Conservation (phyloP, 2,113 vertebrate species). For the Lampris incognitus region DNA sequence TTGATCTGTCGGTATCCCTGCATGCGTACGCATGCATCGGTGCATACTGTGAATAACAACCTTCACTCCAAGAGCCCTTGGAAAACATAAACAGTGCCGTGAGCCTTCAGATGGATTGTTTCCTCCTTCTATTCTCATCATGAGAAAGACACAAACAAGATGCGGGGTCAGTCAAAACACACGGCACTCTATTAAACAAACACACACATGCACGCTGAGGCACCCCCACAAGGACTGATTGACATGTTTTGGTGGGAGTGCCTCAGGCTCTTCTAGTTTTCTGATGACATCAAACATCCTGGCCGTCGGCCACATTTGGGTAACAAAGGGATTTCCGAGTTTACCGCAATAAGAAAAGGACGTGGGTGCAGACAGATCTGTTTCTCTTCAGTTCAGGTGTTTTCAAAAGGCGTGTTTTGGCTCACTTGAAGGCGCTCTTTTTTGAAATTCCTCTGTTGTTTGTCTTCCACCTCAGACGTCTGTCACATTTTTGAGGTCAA, state of each 20-base stretch:
- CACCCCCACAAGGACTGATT: background rate
- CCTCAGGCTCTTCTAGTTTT: background rate
- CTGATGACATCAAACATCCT: background rate
- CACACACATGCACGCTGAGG: background rate
- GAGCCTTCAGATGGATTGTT: slow-evolving; percentile 36
- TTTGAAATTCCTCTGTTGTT: background rate
- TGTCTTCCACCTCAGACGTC: slow-evolving; percentile 5
- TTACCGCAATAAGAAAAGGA: too few relatives aligned
- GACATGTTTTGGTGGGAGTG: slow-evolving; percentile 16
- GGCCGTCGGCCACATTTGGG: background rate
- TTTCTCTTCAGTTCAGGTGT: slow-evolving; percentile 7
- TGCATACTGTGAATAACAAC: background rate
- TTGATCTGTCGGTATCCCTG: too few relatives aligned
- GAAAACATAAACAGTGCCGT: slow-evolving; percentile 26
- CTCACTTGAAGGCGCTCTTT: too few relatives aligned
- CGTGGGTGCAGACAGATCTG: background rate
- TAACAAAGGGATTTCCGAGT: background rate
- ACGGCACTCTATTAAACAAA: background rate
- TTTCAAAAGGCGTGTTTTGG: too few relatives aligned
- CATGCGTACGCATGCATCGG: background rate
- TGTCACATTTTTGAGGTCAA: slow-evolving; percentile 37
- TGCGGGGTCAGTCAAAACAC: slow-evolving; percentile 6
- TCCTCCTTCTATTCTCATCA: slow-evolving; percentile 31
- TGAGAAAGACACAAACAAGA: slow-evolving; percentile 3
- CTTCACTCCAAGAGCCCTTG: background rate